Evolutionary conservation across 1,140 invertebrate genomes (phyloP).

Genomic region (Pristionchus pacificus): DNA sequence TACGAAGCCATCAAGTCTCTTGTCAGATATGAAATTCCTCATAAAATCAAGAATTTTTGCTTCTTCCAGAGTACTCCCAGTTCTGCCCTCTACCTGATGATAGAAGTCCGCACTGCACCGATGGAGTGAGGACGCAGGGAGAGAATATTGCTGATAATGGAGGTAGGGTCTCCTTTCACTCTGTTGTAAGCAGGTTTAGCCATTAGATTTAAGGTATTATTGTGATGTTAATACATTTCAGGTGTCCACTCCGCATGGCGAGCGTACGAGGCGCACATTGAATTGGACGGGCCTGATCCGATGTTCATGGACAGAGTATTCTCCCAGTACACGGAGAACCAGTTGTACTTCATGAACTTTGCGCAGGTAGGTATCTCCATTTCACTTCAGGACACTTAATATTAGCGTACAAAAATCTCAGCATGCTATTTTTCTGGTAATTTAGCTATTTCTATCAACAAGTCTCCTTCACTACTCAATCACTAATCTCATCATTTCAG

Average conservation of each 20-base stretch:
- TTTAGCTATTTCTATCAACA: too few relatives aligned
- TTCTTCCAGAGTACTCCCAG: conserved; percentile 33
- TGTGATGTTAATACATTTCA: conserved; percentile 17
- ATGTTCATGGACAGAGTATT: conserved; percentile 32
- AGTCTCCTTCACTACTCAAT: too few relatives aligned
- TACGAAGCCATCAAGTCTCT: too few relatives aligned
- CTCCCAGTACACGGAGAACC: conserved; percentile 40
- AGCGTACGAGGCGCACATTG: conserved; percentile 37
- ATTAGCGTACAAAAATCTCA: not conserved
- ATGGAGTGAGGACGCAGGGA: conserved; percentile 25
- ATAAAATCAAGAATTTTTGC: too few relatives aligned
- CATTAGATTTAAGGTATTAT: not conserved
- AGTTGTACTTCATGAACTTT: conserved; percentile 44
- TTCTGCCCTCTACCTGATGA: conserved; percentile 39
- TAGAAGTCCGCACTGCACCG: conserved; percentile 28
- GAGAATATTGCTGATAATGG: conserved; percentile 66
- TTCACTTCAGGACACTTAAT: not conserved
- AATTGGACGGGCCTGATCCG: conserved; percentile 38
- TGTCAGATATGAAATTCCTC: too few relatives aligned
- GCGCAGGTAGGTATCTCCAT: conserved; percentile 15
- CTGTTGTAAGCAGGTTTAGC: conserved; percentile 1
- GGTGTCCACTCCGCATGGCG: conserved; percentile 45
- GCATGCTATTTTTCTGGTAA: too few relatives aligned
- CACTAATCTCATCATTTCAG: too few relatives aligned
- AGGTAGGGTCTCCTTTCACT: conserved; percentile 63